Base-by-base conservation (phyloP, 2,113 vertebrate genomes). In the Grus americana region DNA sequence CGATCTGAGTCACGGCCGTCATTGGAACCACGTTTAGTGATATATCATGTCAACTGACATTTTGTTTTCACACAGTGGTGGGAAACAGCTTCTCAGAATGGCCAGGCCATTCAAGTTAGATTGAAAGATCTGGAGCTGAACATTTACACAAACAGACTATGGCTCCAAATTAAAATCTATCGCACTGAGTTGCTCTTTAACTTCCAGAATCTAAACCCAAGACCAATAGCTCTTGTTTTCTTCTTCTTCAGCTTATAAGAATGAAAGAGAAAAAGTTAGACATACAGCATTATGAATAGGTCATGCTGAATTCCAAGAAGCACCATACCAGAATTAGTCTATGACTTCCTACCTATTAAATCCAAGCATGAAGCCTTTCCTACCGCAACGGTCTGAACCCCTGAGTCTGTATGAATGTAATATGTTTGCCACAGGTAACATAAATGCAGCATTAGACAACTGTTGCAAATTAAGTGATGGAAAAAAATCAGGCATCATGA, bases 391-490 rank as follows among this genome's bases (percentile, higher is more conserved):
- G 44, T 34, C 10, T 17, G 32, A 72, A 71, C 32, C 55, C 59
- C 49, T 5, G 15, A 90, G 42, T 50, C n/a, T 62, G 38, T 71
- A 42, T 82, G 75, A 87, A 49, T 29, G 34, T 34, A 90, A 18
- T 42, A 73, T 36, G 57, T 80, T 65, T 87, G 72, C 82, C 63
- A 66, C 67, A 85, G 75, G 55, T 75, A 82, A 61, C 26, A 55
- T 24, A 78, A 92, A 73, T 78, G 55, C 32, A 9, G 74, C 52
- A 57, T 78, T 87, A 66, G 34, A 63, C 18, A 92, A 95, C 67
- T 49, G 47, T 93, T 88, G 91, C 62, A 97, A 92, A 95, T 86
- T 63, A 94, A 96, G 52, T 96, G 79, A 88, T 6, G 10, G 62
- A 23, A 76, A 71, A 63, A 92, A 82, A 66, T 55, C 32, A 90